These are phyloP conservation scores for Lasioglossum oenotherae DNA, from an alignment of 2,888 invertebrate species.

Conservation along the genomic window DNA sequence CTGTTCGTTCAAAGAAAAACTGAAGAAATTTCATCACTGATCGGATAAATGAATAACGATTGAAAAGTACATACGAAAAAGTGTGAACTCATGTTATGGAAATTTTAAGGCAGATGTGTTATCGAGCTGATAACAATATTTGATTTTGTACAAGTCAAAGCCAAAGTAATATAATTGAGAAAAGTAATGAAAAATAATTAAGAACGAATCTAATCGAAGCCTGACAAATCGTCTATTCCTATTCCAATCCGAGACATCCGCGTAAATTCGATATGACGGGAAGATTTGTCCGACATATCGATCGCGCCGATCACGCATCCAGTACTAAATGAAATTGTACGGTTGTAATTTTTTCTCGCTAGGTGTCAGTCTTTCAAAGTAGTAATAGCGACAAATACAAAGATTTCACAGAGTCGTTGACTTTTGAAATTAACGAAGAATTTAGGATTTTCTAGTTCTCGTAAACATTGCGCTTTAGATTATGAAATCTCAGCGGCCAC, in stretches of 20 bases:
- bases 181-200: too few relatives aligned
- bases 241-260: neutral
- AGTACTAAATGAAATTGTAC: slow-evolving; percentile 35
- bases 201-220: neutral
- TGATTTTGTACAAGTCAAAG: neutral
- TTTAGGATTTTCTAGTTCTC: neutral
- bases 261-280: slow-evolving; percentile 19
- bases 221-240: neutral
- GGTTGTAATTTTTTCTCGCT: slow-evolving; percentile 1
- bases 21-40: neutral
- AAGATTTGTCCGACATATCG: slow-evolving; percentile 18
- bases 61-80: neutral
- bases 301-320: slow-evolving; percentile 20
- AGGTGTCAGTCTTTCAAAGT: neutral
- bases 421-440: neutral
- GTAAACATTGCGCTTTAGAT: neutral
- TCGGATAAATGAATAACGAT: neutral
- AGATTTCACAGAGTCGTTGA: neutral
- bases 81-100: neutral
- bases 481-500: neutral
- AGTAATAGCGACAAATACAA: neutral
- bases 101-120: neutral
- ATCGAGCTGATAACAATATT: neutral
- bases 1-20: neutral
- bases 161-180: neutral